Evolutionary conservation across 2,113 vertebrate species (phyloP), one percentile per base, ranked within the genome.

Genomic region (Corythornis vintsioides): DNA sequence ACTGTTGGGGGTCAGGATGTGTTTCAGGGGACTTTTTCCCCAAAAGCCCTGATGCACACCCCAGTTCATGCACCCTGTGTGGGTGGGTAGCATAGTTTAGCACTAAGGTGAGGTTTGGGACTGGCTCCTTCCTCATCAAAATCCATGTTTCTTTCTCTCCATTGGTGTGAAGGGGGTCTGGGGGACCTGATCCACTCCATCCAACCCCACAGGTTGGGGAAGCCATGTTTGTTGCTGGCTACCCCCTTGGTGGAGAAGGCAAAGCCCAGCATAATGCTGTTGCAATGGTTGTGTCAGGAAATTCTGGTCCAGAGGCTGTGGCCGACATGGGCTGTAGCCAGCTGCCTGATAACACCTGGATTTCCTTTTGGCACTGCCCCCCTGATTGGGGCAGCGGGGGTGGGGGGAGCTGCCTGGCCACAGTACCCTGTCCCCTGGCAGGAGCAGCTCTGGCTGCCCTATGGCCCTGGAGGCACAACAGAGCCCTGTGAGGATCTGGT

Each of bases 221-320:
- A 83, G 59, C 22, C 1, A 0, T 21, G 15, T 43, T 38, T 42
- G 43, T 25, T n/a, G 43, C 35, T 0, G 4, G 40, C 8, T 25
- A 7, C 14, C 43, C 33, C 55, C 74, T 75, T 17, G 14, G 50
- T 72, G 82, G 73, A 63, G 65, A 61, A 29, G 9, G 66, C 35
- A 16, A 28, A 90, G 53, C 24, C 40, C 3, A 0, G n/a, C 45
- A 15, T 33, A 60, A 83, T 0, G 7, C 61, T 43, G 57, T 31
- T 61, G 57, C n/a, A 60, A 38, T 81, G 92, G 64, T 64, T 57
- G 16, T 16, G 25, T 18, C 89, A 96, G 95, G 95, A 96, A 95
- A 92, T 56, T 31, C 83, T 4, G 0, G 92, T 84, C 69, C 90
- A 88, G 86, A 88, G 93, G 94, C 82, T 20, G 18, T 1, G 1